phyloP scores from a whole-genome alignment of 2,888 invertebrate species.

The Drosophila niveifrons region DNA sequence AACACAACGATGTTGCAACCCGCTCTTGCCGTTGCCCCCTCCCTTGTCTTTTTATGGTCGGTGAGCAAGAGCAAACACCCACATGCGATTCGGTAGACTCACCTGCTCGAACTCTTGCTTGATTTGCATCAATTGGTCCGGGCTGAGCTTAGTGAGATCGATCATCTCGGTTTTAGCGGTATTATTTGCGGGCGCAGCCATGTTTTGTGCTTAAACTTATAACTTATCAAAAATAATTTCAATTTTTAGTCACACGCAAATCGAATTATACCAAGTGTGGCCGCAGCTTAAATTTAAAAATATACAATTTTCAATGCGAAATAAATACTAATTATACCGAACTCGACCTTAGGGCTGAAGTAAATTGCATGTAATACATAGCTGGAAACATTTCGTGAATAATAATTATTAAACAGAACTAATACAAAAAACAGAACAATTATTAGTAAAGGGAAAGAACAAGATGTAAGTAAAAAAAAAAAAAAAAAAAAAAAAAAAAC shows the following conservation, averaged over 20 bases:
- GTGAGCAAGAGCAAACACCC: slow-evolving; percentile 35
- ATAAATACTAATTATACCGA: background rate
- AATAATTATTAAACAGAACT: too few species aligned
- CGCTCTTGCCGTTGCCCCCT: background rate
- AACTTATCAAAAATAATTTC: slow-evolving; percentile 60
- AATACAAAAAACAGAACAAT: too few species aligned
- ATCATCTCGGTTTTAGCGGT: slow-evolving; percentile 90
- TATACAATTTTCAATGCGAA: background rate
- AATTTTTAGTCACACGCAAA: slow-evolving; percentile 57
- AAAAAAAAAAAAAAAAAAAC: too few species aligned
- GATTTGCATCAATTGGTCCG: slow-evolving; percentile 93
- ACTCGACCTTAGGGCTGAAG: too few species aligned
- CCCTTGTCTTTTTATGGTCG: slow-evolving; percentile 15
- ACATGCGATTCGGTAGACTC: slow-evolving; percentile 57
- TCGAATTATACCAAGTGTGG: slow-evolving; percentile 7
- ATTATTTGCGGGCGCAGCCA: slow-evolving; percentile 60
- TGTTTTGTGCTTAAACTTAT: slow-evolving; percentile 57
- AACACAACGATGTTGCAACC: slow-evolving; percentile 23
- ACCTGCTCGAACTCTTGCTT: slow-evolving; percentile 96
- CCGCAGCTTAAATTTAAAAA: background rate
- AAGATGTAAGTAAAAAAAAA: too few species aligned
- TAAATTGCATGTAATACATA: too few species aligned
- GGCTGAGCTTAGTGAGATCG: slow-evolving; percentile 92
- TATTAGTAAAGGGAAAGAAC: too few species aligned
- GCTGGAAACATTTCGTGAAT: too few species aligned